Evolutionary conservation across 2,888 invertebrate species (phyloP), one percentile per base, ranked within the genome.

Genomic region (Nomada goodeniana): DNA sequence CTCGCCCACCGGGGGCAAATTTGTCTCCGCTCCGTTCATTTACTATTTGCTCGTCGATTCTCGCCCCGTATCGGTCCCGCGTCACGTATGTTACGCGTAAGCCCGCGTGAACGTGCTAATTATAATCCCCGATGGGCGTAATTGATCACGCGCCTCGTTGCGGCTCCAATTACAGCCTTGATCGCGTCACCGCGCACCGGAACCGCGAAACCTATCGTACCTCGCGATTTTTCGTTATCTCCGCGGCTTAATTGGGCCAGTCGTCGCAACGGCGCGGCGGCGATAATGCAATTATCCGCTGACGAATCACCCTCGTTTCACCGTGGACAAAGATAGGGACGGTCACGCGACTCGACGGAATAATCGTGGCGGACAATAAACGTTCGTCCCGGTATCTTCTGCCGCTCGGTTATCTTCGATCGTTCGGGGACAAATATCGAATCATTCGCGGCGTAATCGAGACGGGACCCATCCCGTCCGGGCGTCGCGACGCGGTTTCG

Each of bases 401-500:
- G 2, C n/a, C n/a, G 36, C 50, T 7, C 55, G 59, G 53, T 72
- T 73, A 73, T 85, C 78, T 72, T 61, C 59, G 4, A 23, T 20
- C 20, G 29, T n/a, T 47, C 53, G 15, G 20, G 65, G 53, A 61
- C 55, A 67, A 78, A 71, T 63, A 72, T 81, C 64, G 59, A 81
- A 55, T 76, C 67, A 52, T 80, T 74, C 64, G 76, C 72, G 61
- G 53, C 70, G 68, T 18, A 20, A 26, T 68, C 53, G 83, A 36
- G 20, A 50, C 23, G 23, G 69, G 55, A 70, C 67, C 67, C 67
- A 69, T 75, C 80, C 78, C 44, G 68, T 53, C 71, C 60, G 44
- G n/a, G 63, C 70, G 55, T 85, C 75, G 80, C 75, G 80, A 80
- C 70, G 61, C 60, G 80, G 80, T 83, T 82, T 68, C 85, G 73